Base-by-base conservation (phyloP, 2,888 invertebrate genomes). In the Drosophila setosimentum region DNA sequence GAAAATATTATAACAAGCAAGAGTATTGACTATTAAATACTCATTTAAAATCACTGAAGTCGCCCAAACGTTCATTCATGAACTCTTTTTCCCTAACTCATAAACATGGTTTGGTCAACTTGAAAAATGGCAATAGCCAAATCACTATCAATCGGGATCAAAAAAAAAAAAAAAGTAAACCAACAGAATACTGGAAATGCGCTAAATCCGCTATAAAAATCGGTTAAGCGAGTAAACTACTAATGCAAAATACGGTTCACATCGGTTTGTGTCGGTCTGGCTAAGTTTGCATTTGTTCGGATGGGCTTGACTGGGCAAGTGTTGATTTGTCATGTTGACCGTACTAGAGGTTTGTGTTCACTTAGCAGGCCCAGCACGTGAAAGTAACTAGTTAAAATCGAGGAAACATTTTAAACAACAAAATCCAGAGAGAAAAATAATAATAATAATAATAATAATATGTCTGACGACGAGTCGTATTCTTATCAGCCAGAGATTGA, bases 191-290 rank as follows among this genome's bases (percentile, higher is more conserved):
- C 50, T n/a, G 63, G 60, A 68, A 78, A 80, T 86, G 84, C 78
- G 84, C 74, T 82, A 87, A 84, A 83, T 84, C 82, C 80, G 76
- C 84, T n/a, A 72, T 75, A 80, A 82, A 84, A 80, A 70, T 82
- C 80, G 87, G 84, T 87, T 84, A 84, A 87, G 87, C 84, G 82
- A 82, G 74, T 74, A 80, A 84, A 82, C 87, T 84, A 78, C 76
- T 82, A 84, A 80, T 84, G 76, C 82, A 69, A 84, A 83, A 80
- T 87, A 87, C 57, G 87, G 84, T 76, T 71, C 67, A 64, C 66
- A 72, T 82, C 49, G 74, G 70, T 68, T 65, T 21, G 21, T 45
- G 42, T 64, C 11, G 42, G 33, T 58, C 55, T 30, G 35, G 50
- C 30, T 68, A 51, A 18, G 50, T 59, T 61, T 27, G 76, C 51